Base-by-base conservation (phyloP, 2,888 invertebrate species). In the Philonicus albiceps region DNA sequence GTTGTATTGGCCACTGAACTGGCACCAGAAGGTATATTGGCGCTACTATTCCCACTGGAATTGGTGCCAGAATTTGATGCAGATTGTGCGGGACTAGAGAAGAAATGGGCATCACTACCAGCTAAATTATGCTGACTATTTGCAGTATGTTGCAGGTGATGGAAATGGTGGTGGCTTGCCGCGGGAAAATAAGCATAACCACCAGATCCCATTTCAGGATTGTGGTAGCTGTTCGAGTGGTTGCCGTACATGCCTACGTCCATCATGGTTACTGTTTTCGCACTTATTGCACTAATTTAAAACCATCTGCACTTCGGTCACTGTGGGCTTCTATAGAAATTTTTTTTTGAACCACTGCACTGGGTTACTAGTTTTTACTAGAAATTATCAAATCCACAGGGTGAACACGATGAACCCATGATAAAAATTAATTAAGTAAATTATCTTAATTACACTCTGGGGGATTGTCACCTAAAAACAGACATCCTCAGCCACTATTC, bases 181-280 rank as follows among this genome's bases (percentile, higher is more conserved):
- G 88, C 89, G 8, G 89, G 89, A 73, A 89, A 89, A 81, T 89
- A 89, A 13, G 89, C 78, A 87, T 89, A 89, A 87, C 88, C 88
- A 37, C 87, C 87, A 2, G 89, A 76, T 43, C 87, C 86, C 55
- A 89, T 80, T n/a, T 89, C 89, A 64, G 89, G 87, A 86, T 88
- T 89, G 88, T 91, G 91, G 89, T 91, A 92, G 87, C 90, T 90
- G 88, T 90, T 91, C 49, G 90, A 89, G 90, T 92, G 92, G 90
- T 91, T 92, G 89, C 92, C 92, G 90, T 92, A 92, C 92, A 92
- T 92, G 90, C 92, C 91, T 89, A 92, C 91, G 92, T 92, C 92
- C 92, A 92, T 92, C 92, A 92, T 92, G 90, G 92, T 92, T 91
- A 89, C 64, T 72, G 30, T 64, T 72, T 27, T 72, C 64, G 22